Conservation (phyloP, 92 coral and sea anemone genomes). For the Zoanthus gigantus region DNA sequence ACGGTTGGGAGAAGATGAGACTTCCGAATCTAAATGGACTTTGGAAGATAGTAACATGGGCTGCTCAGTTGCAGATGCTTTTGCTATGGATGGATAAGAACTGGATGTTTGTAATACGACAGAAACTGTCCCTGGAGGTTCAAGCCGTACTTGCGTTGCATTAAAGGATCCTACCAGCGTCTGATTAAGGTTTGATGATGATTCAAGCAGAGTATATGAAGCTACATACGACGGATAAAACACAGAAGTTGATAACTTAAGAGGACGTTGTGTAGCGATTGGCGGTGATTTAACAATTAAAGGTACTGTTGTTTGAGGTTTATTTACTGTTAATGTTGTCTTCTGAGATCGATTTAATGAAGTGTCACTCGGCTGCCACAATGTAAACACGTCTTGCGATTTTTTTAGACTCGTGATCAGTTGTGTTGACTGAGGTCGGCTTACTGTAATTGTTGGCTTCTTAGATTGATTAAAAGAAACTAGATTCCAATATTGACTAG, state of each 20-base stretch:
- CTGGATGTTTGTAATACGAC: background rate
- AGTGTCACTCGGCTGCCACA: too few relatives aligned
- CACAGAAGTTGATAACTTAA: background rate
- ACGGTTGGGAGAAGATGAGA: background rate
- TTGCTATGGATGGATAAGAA: background rate
- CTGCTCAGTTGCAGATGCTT: background rate
- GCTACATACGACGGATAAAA: background rate
- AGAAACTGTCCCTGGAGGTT: background rate
- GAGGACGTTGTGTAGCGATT: too few relatives aligned
- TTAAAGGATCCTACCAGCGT: background rate
- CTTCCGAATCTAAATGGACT: background rate
- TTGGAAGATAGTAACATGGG: background rate
- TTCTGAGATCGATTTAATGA: too few relatives aligned
- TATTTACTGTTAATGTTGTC: too few relatives aligned
- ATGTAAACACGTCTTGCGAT: too few relatives aligned
- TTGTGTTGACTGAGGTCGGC: too few relatives aligned
- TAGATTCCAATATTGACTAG: too few relatives aligned
- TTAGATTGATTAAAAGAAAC: too few relatives aligned
- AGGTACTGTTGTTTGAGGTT: too few relatives aligned
- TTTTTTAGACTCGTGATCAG: too few relatives aligned
- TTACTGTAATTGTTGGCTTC: too few relatives aligned
- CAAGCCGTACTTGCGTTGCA: background rate
- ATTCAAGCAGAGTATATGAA: background rate
- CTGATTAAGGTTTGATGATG: background rate
- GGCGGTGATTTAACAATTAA: too few relatives aligned